Evolutionary conservation across 2,888 invertebrate genomes (phyloP).

Genomic region (Campaea margaritaria): DNA sequence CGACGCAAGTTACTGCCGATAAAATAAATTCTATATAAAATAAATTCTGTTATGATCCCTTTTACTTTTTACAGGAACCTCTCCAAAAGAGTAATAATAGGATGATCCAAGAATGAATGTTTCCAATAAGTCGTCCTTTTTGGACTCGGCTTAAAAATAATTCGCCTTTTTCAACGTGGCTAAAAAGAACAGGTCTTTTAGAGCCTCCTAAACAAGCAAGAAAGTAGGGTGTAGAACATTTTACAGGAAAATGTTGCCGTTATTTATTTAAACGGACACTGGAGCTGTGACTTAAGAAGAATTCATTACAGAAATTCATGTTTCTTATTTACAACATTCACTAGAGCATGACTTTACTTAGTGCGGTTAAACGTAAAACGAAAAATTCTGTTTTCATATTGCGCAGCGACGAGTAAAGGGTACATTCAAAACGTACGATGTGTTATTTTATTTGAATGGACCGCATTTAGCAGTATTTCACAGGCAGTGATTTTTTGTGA

Average conservation of each 20-base stretch:
- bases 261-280: slow-evolving; percentile 34
- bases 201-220: slow-evolving; percentile 30
- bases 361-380: slow-evolving; percentile 2
- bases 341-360: slow-evolving; percentile 1
- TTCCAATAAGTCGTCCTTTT: slow-evolving; percentile 72
- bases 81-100: slow-evolving; percentile 69
- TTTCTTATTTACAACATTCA: slow-evolving; percentile 20
- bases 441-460: slow-evolving; percentile 23
- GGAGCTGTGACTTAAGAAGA: slow-evolving; percentile 27
- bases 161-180: slow-evolving; percentile 35
- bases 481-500: slow-evolving; percentile 42
- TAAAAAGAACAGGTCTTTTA: slow-evolving; percentile 27
- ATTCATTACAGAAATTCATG: slow-evolving; percentile 31
- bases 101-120: slow-evolving; percentile 77
- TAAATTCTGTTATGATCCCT: slow-evolving; percentile 79
- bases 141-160: slow-evolving; percentile 53
- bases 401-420: slow-evolving; percentile 4
- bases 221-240: slow-evolving; percentile 27
- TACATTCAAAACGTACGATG: slow-evolving; percentile 5
- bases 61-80: slow-evolving; percentile 72
- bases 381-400: slow-evolving; percentile 18
- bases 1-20: slow-evolving; percentile 71
- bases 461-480: slow-evolving; percentile 35
- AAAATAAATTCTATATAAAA: slow-evolving; percentile 77
- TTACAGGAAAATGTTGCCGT: slow-evolving; percentile 27